Evolutionary conservation across 1,140 invertebrate genomes (phyloP), one percentile per base, ranked within the genome.

Genomic region (Drosophila punjabiensis): DNA sequence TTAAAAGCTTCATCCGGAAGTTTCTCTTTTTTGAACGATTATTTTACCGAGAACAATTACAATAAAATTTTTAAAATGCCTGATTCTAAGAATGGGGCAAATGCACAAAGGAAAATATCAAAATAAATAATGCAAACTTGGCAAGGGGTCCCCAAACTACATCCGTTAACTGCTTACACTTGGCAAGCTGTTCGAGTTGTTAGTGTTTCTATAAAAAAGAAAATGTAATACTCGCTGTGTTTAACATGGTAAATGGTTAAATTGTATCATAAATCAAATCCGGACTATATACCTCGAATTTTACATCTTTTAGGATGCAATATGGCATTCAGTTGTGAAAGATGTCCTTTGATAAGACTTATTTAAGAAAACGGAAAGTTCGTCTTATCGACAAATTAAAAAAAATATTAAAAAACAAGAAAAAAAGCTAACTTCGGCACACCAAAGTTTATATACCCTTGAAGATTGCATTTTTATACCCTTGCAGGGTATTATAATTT

Each of bases 221-320:
- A 73, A 80, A 87, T 87, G 82, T 87, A 77, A 77, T 77, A 82
- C 80, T 79, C 83, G 76, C 76, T 61, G 82, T 64, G 83, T 71
- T 70, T 77, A 87, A 76, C 82, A 78, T 77, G 60, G 70, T 87
- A 82, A 87, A 87, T 80, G 82, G 71, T 82, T 80, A 77, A 82
- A 87, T 82, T 68, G 80, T 87, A 79, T 68, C 63, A 87, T 87
- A 87, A 87, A 87, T 87, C 73, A 86, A 76, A 86, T 70, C 71
- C 37, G 13, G 8, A 28, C 30, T 55, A 11, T 60, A 66, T 45
- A 77, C 60, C 70, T 60, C 35, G 52, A 52, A 43, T 39, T 41
- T 62, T 70, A 41, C 48, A 56, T 39, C 35, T 33, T 33, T 18
- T 39, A n/a, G 24, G 10, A 50, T 16, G 14, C 8, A 28, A 30